Evolutionary conservation across 35 echinoderm and acorn worm species (phyloP), one percentile per base, ranked within the genome.

Genomic region (Ophiothrix spiculata): DNA sequence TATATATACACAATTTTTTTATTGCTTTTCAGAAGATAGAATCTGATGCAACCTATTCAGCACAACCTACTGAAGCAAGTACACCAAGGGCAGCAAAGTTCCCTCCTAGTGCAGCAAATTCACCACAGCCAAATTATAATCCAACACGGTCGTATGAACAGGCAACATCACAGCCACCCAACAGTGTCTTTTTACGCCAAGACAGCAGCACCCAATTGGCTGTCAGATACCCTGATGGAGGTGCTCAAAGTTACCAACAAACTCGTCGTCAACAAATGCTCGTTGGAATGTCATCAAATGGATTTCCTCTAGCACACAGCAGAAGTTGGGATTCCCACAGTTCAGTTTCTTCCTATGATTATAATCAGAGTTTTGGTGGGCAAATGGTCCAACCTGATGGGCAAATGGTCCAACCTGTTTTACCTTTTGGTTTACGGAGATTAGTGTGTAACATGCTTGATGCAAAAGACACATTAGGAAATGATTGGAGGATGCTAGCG

Each of bases 401-500:
- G 75, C 23, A n/a, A 19, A 31, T 46, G 39, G 13, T 28, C 0
- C 1, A 81, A 46, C 0, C 0, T 31, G n/a, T 81, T 40, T 33
- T 81, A 31, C 19, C 4, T 25, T 56, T 1, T 81, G 0, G 0
- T 28, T 39, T 81, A 21, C 0, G 33, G 31, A 16, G 39, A n/a
- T 0, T 29, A 28, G 38, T 81, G 0, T 1, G 40, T 81, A 0
- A 29, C 0, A 17, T 21, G 17, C 79, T 81, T 0, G 79, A 81
- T 42, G 0, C 1, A 31, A n/a, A 46, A 23, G 0, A 41, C n/a
- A 31, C 40, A 46, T 0, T 81, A 19, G 37, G 37, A 1, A 39
- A 81, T 82, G 40, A 82, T 45, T 82, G 80, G 80, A 82, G 29
- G 32, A 32, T 0, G 29, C 29, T 82, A 31, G 80, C 80, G 25